phyloP scores from a whole-genome alignment of 2,113 vertebrate species.

The Daboia siamensis region DNA sequence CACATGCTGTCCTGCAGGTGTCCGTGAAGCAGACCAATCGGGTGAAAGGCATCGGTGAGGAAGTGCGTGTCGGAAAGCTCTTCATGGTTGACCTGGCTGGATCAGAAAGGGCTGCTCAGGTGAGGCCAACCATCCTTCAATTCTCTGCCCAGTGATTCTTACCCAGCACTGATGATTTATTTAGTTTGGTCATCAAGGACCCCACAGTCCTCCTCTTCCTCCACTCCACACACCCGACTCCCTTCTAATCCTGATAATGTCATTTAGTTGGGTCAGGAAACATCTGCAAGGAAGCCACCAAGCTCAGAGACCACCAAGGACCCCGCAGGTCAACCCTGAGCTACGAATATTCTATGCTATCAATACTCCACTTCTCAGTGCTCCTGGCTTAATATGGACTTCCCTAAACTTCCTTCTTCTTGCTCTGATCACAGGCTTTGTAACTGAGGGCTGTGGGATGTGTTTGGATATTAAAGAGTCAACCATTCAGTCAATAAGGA shows the following conservation, averaged over 20 bases:
- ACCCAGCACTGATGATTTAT: not conserved
- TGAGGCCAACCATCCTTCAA: conserved; percentile 39
- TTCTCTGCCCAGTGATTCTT: not conserved
- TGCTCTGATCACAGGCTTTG: not conserved
- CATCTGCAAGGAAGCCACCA: too few relatives aligned
- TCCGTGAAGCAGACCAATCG: conserved; percentile 81
- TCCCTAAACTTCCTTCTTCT: not conserved
- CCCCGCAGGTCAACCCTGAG: too few relatives aligned
- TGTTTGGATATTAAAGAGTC: not conserved
- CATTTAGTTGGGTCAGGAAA: too few relatives aligned
- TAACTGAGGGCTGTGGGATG: not conserved
- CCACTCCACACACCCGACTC: too few relatives aligned
- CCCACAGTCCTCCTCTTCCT: too few relatives aligned
- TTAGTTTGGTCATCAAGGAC: too few relatives aligned
- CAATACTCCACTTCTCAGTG: not conserved
- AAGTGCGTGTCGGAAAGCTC: conserved; percentile 82
- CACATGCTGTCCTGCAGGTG: conserved; percentile 89
- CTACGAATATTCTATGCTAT: not conserved
- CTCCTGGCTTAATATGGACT: not conserved
- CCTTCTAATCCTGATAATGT: too few relatives aligned
- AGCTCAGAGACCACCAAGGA: too few relatives aligned
- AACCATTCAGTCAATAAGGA: not conserved
- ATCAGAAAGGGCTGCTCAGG: conserved; percentile 89
- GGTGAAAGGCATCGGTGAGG: conserved; percentile 72
- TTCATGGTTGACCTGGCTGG: conserved; percentile 93